Evolutionary conservation across 1,140 invertebrate genomes (phyloP).

Genomic region (Drepana arcuata): DNA sequence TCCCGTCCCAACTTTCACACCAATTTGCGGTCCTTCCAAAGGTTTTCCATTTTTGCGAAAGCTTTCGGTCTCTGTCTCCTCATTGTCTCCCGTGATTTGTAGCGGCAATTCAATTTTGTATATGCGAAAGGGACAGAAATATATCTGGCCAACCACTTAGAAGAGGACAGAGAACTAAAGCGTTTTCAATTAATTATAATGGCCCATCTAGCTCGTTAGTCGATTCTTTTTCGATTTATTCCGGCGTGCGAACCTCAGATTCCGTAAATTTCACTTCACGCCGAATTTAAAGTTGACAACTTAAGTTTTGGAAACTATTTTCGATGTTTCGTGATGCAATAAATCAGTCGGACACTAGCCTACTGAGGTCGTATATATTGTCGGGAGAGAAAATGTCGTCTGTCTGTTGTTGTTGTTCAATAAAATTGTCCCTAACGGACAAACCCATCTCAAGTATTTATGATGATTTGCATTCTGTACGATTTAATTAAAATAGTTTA

Average conservation of each 20-base stretch:
- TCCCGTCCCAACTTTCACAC: too few relatives aligned
- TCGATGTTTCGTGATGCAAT: too few relatives aligned
- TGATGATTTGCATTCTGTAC: too few relatives aligned
- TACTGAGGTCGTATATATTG: too few relatives aligned
- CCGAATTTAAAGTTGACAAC: constrained; percentile 45
- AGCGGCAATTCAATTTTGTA: constrained; percentile 20
- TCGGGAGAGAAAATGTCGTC: too few relatives aligned
- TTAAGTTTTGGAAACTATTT: too few relatives aligned
- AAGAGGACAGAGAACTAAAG: constrained; percentile 22
- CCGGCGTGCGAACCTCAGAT: constrained; percentile 33
- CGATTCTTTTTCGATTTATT: constrained; percentile 44
- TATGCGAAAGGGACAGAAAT: constrained; percentile 22
- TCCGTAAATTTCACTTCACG: constrained; percentile 45
- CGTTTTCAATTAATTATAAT: constrained; percentile 53
- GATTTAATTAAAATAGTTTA: too few relatives aligned
- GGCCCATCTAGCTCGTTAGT: constrained; percentile 38
- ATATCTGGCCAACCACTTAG: constrained; percentile 8
- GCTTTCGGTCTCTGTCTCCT: constrained; percentile 32
- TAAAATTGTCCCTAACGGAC: too few relatives aligned
- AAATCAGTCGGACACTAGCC: too few relatives aligned
- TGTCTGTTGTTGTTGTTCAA: too few relatives aligned
- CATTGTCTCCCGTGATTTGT: constrained; percentile 61
- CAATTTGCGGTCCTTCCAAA: background rate
- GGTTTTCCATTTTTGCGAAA: constrained; percentile 2
- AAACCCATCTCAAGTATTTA: too few relatives aligned